Evolutionary conservation across 2,113 vertebrate species (phyloP).

Genomic region (Cricetomys ansorgei): DNA sequence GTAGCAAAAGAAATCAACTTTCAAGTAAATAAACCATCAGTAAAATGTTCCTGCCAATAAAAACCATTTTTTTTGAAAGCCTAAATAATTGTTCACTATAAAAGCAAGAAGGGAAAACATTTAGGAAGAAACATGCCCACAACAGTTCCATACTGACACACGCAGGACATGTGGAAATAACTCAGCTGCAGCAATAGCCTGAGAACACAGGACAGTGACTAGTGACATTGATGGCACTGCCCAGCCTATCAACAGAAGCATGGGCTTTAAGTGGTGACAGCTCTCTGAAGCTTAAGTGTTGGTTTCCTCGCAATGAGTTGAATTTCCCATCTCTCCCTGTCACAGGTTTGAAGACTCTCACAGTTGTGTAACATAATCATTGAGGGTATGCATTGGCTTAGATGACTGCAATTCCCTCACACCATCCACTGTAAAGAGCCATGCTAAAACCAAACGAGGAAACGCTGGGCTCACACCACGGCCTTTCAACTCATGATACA

Average conservation of each 20-base stretch:
- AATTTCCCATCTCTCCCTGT: not conserved
- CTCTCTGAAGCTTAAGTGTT: not conserved
- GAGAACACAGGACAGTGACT: not conserved
- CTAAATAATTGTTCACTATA: not conserved
- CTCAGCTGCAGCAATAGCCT: not conserved
- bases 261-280: not conserved
- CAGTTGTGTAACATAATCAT: not conserved
- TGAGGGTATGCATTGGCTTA: not conserved
- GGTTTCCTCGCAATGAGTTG: not conserved
- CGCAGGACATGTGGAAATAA: not conserved
- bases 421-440: not conserved
- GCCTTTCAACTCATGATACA: not conserved
- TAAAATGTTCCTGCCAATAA: not conserved
- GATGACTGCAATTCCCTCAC: not conserved
- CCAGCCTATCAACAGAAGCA: not conserved
- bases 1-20: not conserved
- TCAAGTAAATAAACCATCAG: not conserved
- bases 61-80: not conserved
- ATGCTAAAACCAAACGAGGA: not conserved
- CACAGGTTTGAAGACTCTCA: not conserved
- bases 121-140: not conserved
- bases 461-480: not conserved
- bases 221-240: not conserved
- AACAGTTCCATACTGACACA: not conserved
- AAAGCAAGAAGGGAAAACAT: not conserved